Percentiles rank a stretch among this genome's conserved stretches.
phyloP scores from a whole-genome alignment of 2,888 invertebrate genomes.

The Macaria liturata region DNA sequence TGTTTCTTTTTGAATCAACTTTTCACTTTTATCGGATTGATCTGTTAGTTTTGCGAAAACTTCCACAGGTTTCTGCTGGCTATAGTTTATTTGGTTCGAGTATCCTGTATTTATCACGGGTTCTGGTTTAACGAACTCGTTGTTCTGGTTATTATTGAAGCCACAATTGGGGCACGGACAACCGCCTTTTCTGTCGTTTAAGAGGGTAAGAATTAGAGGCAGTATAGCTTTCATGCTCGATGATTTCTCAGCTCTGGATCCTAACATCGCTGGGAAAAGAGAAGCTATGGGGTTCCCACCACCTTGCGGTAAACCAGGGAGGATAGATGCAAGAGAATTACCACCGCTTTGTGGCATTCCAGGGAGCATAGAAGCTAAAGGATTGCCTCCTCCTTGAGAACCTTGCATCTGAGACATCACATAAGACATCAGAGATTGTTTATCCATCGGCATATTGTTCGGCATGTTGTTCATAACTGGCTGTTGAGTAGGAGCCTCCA shows the following conservation, averaged over 20 bases:
- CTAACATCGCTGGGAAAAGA: conserved; percentile 32
- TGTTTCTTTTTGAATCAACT: neutral
- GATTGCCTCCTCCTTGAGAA: conserved; percentile 22
- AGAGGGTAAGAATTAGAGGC: conserved; percentile 63
- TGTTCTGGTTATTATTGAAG: conserved; percentile 32
- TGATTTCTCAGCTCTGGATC: conserved; percentile 44
- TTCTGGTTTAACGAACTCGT: conserved; percentile 24
- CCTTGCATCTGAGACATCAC: conserved; percentile 43
- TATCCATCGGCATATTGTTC: conserved; percentile 24
- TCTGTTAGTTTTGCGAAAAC: conserved; percentile 12
- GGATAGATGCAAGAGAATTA: conserved; percentile 26
- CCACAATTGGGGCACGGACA: conserved; percentile 51
- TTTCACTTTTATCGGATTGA: neutral
- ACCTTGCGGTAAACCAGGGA: conserved; percentile 18
- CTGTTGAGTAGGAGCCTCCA: conserved; percentile 1
- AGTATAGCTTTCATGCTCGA: conserved; percentile 59
- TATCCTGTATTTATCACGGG: conserved; percentile 47
- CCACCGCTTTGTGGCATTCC: conserved; percentile 9
- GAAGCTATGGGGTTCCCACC: conserved; percentile 17
- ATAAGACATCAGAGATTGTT: conserved; percentile 39
- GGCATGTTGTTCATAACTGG: conserved; percentile 7
- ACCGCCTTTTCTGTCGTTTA: conserved; percentile 55
- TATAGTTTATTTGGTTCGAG: conserved; percentile 51
- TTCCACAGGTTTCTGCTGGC: conserved; percentile 21
- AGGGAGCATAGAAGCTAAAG: conserved; percentile 29